These are phyloP conservation scores for Temnothorax rugatulus DNA, from an alignment of 2,888 invertebrate genomes.

Conservation along the genomic window DNA sequence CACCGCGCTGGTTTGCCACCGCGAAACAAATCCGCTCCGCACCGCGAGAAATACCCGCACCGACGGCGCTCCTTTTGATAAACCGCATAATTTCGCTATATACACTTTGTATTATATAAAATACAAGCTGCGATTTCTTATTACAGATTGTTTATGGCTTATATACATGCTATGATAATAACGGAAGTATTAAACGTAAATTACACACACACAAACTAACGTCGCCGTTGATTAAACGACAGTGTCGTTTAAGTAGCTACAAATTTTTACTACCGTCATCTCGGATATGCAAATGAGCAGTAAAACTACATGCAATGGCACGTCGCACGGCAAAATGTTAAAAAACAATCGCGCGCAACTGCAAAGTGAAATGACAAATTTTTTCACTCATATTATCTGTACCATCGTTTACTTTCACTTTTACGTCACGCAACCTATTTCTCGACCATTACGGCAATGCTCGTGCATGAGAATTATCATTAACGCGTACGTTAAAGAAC, in stretches of 20 bases:
- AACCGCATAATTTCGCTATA: not conserved
- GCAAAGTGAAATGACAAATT: slow-evolving; percentile 65
- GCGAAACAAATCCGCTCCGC: slow-evolving; percentile 45
- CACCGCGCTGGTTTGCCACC: slow-evolving; percentile 22
- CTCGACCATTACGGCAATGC: slow-evolving; percentile 10
- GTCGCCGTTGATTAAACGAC: not conserved
- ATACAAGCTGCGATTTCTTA: not conserved
- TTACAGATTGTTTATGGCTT: not conserved
- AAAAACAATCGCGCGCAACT: slow-evolving; percentile 49
- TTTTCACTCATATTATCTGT: slow-evolving; percentile 40
- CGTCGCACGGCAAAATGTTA: not conserved
- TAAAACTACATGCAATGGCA: slow-evolving; percentile 9
- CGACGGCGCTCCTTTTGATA: not conserved
- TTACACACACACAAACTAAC: too few relatives aligned
- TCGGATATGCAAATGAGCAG: slow-evolving; percentile 15
- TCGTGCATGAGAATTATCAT: slow-evolving; percentile 67
- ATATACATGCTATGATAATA: not conserved
- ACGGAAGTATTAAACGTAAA: not conserved
- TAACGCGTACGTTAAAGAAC: slow-evolving; percentile 60
- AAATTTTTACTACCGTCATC: slow-evolving; percentile 6
- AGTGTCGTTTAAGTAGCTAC: not conserved
- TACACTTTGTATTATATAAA: not conserved
- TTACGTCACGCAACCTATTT: slow-evolving; percentile 65
- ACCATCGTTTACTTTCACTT: slow-evolving; percentile 63
- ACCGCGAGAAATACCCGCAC: slow-evolving; percentile 16